Evolutionary conservation across 2,888 invertebrate species (phyloP), one percentile per base, ranked within the genome.

Genomic region (Ryuthela nishihirai): DNA sequence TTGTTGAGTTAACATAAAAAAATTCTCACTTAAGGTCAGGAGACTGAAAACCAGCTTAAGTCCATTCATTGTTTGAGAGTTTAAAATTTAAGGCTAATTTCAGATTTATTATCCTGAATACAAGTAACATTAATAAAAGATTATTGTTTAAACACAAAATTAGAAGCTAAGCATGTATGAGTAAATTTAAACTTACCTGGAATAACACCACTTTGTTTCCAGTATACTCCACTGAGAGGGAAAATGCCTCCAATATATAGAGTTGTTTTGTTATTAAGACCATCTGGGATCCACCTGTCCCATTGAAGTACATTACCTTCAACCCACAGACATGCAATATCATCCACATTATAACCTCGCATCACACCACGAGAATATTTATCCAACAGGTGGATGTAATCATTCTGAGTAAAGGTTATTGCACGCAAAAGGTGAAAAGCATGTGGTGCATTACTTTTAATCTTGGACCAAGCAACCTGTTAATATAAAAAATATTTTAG

Each of bases 251-350:
- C 84, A 32, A 85, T 80, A 67, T 78, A 78, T 9, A 85, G 73
- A 18, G 70, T 71, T 10, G 73, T 72, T 67, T 76, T 75, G 43
- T 69, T 69, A 4, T 69, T 67, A 23, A 72, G 70, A 53, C 67
- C 76, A 1, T 71, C 65, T 1, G 76, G 75, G 38, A 74, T 69
- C 77, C 77, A 78, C 1, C 69, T 59, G 1, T 62, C 67, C 75
- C 82, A 78, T 0, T 74, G 72, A 0, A 74, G 64, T 4, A 74
- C 64, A 67, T 81, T 78, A 1, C 75, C 69, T 10, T 64, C 70
- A 64, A 88, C 72, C 87, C 87, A 88, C 5, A 77, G 72, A 70
- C 88, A 88, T 0, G 87, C 86, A 0, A 82, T 75, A 0, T 77
- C 72, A 3, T 77, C 69, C 15, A 71, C 58, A 12, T 75, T 70